Evolutionary conservation across 1,140 invertebrate species (phyloP).

Genomic region (Atopsyche davidsoni): DNA sequence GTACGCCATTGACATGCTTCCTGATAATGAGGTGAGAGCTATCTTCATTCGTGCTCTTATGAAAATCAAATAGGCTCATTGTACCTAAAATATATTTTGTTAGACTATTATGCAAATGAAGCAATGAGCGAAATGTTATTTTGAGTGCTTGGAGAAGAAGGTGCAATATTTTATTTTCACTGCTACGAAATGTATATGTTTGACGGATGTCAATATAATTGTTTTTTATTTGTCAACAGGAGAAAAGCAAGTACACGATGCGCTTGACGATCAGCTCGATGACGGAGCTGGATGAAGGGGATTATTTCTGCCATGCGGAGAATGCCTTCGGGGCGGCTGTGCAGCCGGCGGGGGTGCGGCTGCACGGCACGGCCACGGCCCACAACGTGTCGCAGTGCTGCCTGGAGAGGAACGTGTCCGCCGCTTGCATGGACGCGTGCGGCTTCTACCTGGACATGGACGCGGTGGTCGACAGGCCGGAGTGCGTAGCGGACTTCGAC

Average conservation of each 20-base stretch:
- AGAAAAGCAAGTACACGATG: constrained; percentile 62
- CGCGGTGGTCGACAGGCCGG: constrained; percentile 65
- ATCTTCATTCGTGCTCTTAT: too few species aligned
- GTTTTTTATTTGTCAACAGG: constrained; percentile 28
- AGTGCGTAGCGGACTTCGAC: constrained; percentile 75
- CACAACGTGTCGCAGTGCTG: constrained; percentile 72
- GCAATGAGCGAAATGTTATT: too few species aligned
- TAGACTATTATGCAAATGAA: too few species aligned
- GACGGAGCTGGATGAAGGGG: constrained; percentile 61
- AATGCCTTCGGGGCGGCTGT: constrained; percentile 69
- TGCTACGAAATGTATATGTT: too few species aligned
- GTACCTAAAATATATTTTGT: too few species aligned
- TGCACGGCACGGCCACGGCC: constrained; percentile 52
- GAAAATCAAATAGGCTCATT: background rate
- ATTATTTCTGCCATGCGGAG: constrained; percentile 76
- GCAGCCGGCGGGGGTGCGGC: constrained; percentile 63
- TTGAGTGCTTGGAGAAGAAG: too few species aligned
- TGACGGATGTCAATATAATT: background rate
- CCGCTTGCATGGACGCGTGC: constrained; percentile 70
- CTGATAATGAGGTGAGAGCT: constrained; percentile 49
- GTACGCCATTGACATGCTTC: constrained; percentile 54
- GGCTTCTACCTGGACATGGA: constrained; percentile 75
- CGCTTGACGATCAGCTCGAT: constrained; percentile 65
- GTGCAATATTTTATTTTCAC: too few species aligned
- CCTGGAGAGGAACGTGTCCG: constrained; percentile 65